Base-by-base conservation (phyloP, 2,113 vertebrate genomes). In the Antigone vipio region DNA sequence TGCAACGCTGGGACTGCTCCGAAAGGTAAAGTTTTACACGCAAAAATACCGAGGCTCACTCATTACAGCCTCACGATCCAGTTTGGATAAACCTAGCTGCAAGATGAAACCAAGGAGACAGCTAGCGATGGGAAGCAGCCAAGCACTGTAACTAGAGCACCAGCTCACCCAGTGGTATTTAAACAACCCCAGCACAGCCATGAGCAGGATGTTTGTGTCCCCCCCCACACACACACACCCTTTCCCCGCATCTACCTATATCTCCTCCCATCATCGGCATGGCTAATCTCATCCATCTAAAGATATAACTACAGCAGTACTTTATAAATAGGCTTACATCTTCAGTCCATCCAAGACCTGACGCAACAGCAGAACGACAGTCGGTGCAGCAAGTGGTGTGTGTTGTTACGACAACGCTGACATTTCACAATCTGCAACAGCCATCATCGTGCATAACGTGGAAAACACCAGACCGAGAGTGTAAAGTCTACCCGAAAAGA, bases 351-450 rank as follows among this genome's bases (percentile, higher is more conserved):
- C 81, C 77, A 1, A 38, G 81, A 27, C 88, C 90, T 74, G 85
- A 95, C 74, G 73, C 91, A 80, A 82, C 26, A 12, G 44, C 82
- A 26, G 55, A 55, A 29, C 53, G 52, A 42, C 76, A 27, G 93
- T 5, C 74, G 15, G 59, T 19, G 59, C 64, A 20, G 74, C 68
- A 9, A 44, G 59, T 23, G 0, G 10, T 23, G 71, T 1, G 49
- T 32, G 67, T 32, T 12, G 40, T 77, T 86, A 94, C 66, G 44
- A 93, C 73, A 83, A 91, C 23, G 4, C 85, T 69, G 91, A 71
- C 90, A 62, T 78, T 96, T 92, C 91, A 79, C 88, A 81, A 79
- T 50, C 90, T 35, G 69, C 88, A 89, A 35, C 82, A 75, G 83
- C 77, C 95, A 16, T 22, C 84, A 5, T 32, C 66, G 42, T 10